Percentiles rank a stretch among this genome's conserved stretches.
phyloP scores from a whole-genome alignment of 2,113 vertebrate species.

The Polypterus bichir region DNA sequence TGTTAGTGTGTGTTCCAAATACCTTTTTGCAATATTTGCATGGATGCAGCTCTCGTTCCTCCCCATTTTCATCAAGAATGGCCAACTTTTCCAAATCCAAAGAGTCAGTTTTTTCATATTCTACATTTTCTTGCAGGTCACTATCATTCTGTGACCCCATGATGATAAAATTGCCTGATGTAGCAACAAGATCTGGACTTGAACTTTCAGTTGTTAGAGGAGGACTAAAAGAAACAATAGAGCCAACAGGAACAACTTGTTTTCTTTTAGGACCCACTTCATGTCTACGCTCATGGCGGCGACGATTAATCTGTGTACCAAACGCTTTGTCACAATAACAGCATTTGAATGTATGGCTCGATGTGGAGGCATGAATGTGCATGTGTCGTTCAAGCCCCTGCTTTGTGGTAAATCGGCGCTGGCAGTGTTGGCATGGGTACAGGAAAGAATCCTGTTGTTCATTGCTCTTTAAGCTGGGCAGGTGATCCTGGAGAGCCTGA shows the following conservation, averaged over 20 bases:
- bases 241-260: conserved; percentile 40
- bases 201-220: conserved; percentile 29
- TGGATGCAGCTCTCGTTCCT: conserved; percentile 54
- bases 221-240: conserved; percentile 26
- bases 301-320: conserved; percentile 57
- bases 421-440: conserved; percentile 74
- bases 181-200: conserved; percentile 36
- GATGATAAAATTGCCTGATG: conserved; percentile 30
- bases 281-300: conserved; percentile 65
- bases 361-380: conserved; percentile 60
- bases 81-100: conserved; percentile 8
- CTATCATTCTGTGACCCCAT: conserved; percentile 37
- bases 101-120: conserved; percentile 29
- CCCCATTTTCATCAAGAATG: conserved; percentile 49
- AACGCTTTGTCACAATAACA: conserved; percentile 62
- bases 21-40: conserved; percentile 83
- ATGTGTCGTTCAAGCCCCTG: conserved; percentile 74
- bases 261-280: conserved; percentile 73
- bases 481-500: conserved; percentile 30
- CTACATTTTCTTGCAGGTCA: conserved; percentile 27
- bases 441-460: conserved; percentile 46
- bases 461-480: conserved; percentile 29
- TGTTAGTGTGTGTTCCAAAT: conserved; percentile 73
- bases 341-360: conserved; percentile 54
- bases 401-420: conserved; percentile 70